Evolutionary conservation across 2,113 vertebrate species (phyloP).

Genomic region (Clarias magur): DNA sequence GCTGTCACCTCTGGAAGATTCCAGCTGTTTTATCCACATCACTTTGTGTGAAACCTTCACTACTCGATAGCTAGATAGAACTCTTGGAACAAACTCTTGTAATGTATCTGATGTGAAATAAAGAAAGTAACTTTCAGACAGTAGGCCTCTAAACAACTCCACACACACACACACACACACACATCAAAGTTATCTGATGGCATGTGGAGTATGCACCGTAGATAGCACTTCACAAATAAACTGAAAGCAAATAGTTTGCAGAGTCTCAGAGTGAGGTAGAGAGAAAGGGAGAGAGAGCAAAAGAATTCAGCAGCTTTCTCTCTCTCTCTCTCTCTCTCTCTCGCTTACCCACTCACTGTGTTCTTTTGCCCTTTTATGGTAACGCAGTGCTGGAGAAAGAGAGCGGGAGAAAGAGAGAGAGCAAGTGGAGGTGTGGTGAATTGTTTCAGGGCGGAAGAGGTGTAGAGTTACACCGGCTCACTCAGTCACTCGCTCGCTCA

Average conservation of each 20-base stretch:
- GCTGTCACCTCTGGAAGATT: not conserved
- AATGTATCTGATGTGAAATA: not conserved
- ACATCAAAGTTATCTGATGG: constrained; percentile 25
- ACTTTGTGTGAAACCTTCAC: not conserved
- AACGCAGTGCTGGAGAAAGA: constrained; percentile 68
- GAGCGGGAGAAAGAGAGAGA: constrained; percentile 40
- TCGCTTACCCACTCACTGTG: constrained; percentile 56
- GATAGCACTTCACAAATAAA: constrained; percentile 47
- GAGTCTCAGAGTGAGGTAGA: constrained; percentile 36
- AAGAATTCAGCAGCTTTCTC: constrained; percentile 58
- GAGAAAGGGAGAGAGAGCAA: constrained; percentile 31
- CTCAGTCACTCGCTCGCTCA: constrained; percentile 61
- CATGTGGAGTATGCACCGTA: constrained; percentile 35
- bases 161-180: constrained; percentile 8
- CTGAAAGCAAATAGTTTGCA: constrained; percentile 52
- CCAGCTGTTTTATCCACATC: not conserved
- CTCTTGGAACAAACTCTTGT: not conserved
- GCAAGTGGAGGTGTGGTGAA: constrained; percentile 73
- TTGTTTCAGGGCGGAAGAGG: constrained; percentile 72
- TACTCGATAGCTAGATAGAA: not conserved
- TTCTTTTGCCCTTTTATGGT: constrained; percentile 79
- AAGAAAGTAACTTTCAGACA: not conserved
- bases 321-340: constrained; percentile 51
- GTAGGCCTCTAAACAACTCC: not conserved
- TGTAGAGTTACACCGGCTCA: constrained; percentile 67